Evolutionary conservation across 2,113 vertebrate genomes (phyloP), one percentile per base, ranked within the genome.

Genomic region (Micronycteris hirsuta): DNA sequence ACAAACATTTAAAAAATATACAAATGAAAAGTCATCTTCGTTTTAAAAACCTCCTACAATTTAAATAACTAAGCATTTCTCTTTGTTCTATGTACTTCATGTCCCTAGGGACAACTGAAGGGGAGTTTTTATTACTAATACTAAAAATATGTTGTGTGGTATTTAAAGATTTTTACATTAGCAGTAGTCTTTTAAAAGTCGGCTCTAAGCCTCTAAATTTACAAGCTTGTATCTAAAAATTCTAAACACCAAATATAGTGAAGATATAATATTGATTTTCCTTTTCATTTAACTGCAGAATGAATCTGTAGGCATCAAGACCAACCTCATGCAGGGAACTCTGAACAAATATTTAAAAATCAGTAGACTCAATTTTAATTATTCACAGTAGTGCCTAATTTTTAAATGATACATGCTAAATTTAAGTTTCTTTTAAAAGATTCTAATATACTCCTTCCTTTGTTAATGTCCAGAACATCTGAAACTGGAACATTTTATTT

Each of bases 91-190:
- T 10, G n/a, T 38, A 65, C 17, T 17, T 80, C 70, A 31, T 41
- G n/a, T 49, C 90, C n/a, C 47, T 4, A 54, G 45, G 41, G 43
- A 86, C 63, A 92, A 83, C 38, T 67, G 8, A 65, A 52, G 45
- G n/a, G 47, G 13, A 28, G 58, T 81, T 92, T 96, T 89, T n/a
- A 89, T 43, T 43, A 38, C 28, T 82, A 81, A 88, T 71, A 68
- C 33, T 70, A 61, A 87, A 88, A 89, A 22, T 41, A 82, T 52
- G 86, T 63, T 73, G 22, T 52, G 24, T 43, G 67, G 45, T 22
- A 89, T 86, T 95, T 81, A 95, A 94, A 85, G 47, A 85, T 70
- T 74, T 81, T 93, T 93, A 45, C 10, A 80, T 95, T 77, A 89
- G 19, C 28, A 89, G n/a, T 26, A 41, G 45, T n/a, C 33, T 94